Evolutionary conservation across 2,888 invertebrate genomes (phyloP).

Genomic region (Brenthis hecate): DNA sequence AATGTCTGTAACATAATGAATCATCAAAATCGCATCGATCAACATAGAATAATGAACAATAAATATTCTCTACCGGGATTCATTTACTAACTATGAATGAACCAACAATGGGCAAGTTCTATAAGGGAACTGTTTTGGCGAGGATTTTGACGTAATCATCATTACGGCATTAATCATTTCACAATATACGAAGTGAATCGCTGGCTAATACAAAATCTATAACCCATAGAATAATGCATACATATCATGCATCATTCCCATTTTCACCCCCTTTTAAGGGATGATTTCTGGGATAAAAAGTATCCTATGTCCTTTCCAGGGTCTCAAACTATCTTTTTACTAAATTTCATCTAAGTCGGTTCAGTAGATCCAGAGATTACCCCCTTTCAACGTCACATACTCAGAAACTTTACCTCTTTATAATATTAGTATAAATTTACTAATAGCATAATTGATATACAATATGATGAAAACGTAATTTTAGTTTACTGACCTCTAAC

Average conservation of each 20-base stretch:
- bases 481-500: not conserved
- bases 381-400: too few species aligned
- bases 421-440: not conserved
- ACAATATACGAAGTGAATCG: constrained; percentile 35
- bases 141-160: constrained; percentile 49
- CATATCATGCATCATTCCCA: not conserved
- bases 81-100: constrained; percentile 58
- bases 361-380: too few species aligned
- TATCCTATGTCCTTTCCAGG: too few species aligned
- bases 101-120: constrained; percentile 47
- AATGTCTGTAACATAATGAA: constrained; percentile 34
- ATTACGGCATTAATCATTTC: constrained; percentile 63
- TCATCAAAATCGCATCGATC: constrained; percentile 54
- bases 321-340: too few species aligned
- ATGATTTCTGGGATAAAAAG: too few species aligned
- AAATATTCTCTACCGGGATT: constrained; percentile 54
- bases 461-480: not conserved
- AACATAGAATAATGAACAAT: constrained; percentile 50
- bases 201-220: constrained; percentile 25
- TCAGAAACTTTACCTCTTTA: too few species aligned
- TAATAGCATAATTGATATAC: not conserved
- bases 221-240: not conserved
- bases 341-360: too few species aligned
- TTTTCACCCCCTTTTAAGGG: too few species aligned
- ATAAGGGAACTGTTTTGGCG: constrained; percentile 48